These are phyloP conservation scores for Chrysopilus asiliformis DNA, from an alignment of 2,888 invertebrate genomes.

Conservation along the genomic window DNA sequence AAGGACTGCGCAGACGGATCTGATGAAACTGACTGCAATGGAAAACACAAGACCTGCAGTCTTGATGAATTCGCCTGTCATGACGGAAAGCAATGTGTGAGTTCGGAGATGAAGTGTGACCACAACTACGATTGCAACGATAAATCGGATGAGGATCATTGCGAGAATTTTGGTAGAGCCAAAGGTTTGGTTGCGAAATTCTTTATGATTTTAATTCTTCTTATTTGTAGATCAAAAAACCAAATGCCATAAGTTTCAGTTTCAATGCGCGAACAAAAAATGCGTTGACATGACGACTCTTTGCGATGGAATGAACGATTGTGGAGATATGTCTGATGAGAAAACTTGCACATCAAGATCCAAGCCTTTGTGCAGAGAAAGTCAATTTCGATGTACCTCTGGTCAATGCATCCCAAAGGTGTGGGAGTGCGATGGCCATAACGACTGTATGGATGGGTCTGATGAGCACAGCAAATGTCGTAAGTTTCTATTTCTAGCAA, in stretches of 20 bases:
- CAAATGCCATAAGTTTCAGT: slow-evolving; percentile 37
- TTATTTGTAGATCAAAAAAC: slow-evolving; percentile 17
- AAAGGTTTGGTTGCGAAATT: too few relatives aligned
- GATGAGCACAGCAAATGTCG: slow-evolving; percentile 53
- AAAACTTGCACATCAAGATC: slow-evolving; percentile 28
- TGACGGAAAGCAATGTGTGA: slow-evolving; percentile 40
- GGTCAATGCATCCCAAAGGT: slow-evolving; percentile 63
- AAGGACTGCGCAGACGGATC: slow-evolving; percentile 45
- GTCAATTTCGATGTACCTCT: slow-evolving; percentile 48
- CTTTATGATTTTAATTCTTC: too few relatives aligned
- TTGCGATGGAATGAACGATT: slow-evolving; percentile 43
- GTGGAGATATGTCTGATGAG: slow-evolving; percentile 46
- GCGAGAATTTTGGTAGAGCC: slow-evolving; percentile 32
- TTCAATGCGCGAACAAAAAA: slow-evolving; percentile 38
- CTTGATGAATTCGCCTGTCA: slow-evolving; percentile 40
- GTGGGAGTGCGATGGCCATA: slow-evolving; percentile 66
- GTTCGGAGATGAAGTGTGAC: slow-evolving; percentile 37
- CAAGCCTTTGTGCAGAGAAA: slow-evolving; percentile 33
- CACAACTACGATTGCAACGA: slow-evolving; percentile 41
- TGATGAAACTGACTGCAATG: slow-evolving; percentile 39
- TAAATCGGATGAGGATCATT: slow-evolving; percentile 43
- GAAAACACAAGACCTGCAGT: slow-evolving; percentile 29
- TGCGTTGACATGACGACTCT: slow-evolving; percentile 38
- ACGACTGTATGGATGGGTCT: slow-evolving; percentile 60
- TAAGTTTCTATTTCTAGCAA: slow-evolving; percentile 9